Conservation (phyloP, 2,113 vertebrate genomes). For the Trochalopteron elliotii region DNA sequence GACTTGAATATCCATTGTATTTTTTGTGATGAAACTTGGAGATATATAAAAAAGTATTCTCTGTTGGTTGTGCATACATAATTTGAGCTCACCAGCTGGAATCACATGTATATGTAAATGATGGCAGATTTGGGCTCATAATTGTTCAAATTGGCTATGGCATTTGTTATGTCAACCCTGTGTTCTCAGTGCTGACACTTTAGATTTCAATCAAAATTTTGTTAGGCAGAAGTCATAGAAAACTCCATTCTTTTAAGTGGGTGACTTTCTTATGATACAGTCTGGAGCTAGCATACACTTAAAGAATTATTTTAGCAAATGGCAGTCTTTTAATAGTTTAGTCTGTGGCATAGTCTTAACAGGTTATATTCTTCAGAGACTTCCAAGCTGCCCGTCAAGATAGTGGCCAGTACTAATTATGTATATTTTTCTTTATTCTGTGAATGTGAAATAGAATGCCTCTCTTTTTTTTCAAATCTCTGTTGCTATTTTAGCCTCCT, state of each 20-base stretch:
- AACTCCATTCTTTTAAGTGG: neutral
- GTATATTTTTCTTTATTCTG: neutral
- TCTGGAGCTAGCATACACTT: neutral
- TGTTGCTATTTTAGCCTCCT: neutral
- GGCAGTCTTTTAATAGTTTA: neutral
- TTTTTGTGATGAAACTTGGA: constrained; percentile 29
- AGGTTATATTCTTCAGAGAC: neutral
- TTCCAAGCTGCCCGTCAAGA: neutral
- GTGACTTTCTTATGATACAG: neutral
- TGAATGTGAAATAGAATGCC: neutral
- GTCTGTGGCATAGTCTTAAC: neutral
- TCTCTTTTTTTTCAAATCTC: neutral
- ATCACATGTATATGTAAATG: constrained; percentile 55
- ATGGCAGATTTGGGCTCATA: constrained; percentile 41
- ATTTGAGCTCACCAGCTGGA: constrained; percentile 51
- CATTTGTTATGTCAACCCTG: constrained; percentile 57
- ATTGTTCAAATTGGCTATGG: constrained; percentile 57
- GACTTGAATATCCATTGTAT: constrained; percentile 16
- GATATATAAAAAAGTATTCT: constrained; percentile 12
- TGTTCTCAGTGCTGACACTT: constrained; percentile 59
- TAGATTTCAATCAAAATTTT: constrained; percentile 52
- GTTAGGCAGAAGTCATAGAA: constrained; percentile 23
- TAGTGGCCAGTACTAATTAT: neutral
- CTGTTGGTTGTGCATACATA: constrained; percentile 39
- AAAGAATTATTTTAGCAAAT: neutral